Evolutionary conservation across 2,888 invertebrate species (phyloP).

Genomic region (Cylloceria caligata): DNA sequence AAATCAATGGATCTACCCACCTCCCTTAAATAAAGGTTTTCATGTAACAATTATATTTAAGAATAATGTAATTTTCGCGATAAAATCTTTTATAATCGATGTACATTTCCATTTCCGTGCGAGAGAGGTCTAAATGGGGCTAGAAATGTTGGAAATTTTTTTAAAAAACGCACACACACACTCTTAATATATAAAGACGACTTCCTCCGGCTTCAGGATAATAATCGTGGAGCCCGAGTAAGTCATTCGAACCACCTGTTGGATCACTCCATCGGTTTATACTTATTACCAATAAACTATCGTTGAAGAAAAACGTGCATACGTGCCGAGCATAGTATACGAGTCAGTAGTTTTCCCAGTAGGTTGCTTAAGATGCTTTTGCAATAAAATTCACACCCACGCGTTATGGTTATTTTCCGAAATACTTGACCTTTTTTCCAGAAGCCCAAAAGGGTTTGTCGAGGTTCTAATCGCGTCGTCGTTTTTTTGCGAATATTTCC

Average conservation of each 20-base stretch:
- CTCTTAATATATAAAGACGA: conserved; percentile 26
- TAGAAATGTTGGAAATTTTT: neutral
- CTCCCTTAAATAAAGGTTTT: no score
- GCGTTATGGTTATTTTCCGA: conserved; percentile 50
- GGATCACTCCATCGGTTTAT: neutral
- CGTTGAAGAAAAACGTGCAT: conserved; percentile 50
- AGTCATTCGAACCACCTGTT: conserved; percentile 19
- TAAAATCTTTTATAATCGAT: no score
- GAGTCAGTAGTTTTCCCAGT: conserved; percentile 17
- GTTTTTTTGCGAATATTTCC: conserved; percentile 14
- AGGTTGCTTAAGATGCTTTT: neutral
- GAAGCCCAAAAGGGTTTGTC: conserved; percentile 39
- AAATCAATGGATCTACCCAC: no score
- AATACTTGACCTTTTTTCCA: conserved; percentile 83
- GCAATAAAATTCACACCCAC: conserved; percentile 48
- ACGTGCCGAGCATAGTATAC: conserved; percentile 7
- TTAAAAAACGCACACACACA: conserved; percentile 2
- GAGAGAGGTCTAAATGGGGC: neutral
- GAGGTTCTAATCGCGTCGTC: conserved; percentile 26
- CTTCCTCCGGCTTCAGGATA: conserved; percentile 68
- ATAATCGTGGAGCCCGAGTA: conserved; percentile 59
- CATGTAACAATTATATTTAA: no score
- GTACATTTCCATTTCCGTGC: neutral
- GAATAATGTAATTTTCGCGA: no score
- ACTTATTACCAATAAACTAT: conserved; percentile 50